A percentile compares a stretch with the other conserved stretches of the same genome.
Conservation (phyloP, 2,888 invertebrate genomes). For the Agonopterix arenella region DNA sequence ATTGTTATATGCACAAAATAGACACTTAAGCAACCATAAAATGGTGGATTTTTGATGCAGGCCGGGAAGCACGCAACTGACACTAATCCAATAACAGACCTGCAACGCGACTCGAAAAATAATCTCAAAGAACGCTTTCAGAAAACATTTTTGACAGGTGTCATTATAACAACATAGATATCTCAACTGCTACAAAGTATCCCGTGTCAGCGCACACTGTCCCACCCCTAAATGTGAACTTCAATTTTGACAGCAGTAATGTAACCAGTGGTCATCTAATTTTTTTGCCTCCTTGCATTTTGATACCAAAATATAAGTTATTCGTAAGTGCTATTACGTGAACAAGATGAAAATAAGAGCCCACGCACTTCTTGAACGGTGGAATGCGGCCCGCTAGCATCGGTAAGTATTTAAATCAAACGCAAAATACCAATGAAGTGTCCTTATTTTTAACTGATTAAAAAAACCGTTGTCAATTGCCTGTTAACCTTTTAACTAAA, state of each 20-base stretch:
- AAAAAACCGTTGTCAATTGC: conserved; percentile 76
- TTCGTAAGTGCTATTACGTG: conserved; percentile 75
- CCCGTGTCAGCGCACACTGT: background rate
- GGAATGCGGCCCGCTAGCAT: conserved; percentile 72
- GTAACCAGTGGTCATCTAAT: conserved; percentile 72
- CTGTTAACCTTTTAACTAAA: conserved; percentile 78
- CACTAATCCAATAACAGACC: no score
- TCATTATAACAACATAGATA: no score
- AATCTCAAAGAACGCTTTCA: no score
- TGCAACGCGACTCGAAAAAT: no score
- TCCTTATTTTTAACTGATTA: conserved; percentile 76
- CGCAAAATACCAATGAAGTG: conserved; percentile 39
- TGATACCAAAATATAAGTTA: conserved; percentile 76
- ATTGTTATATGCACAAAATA: no score
- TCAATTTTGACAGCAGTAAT: conserved; percentile 73
- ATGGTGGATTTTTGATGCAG: no score
- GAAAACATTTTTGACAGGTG: no score
- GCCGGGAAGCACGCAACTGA: no score
- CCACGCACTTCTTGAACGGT: conserved; percentile 71
- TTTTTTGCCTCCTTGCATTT: conserved; percentile 74
- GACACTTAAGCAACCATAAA: no score
- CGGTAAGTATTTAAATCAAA: conserved; percentile 50
- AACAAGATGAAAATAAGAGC: conserved; percentile 74
- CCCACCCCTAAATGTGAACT: conserved; percentile 41
- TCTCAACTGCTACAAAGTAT: no score